Percentiles rank a stretch among this genome's conserved stretches.
These are phyloP conservation scores for Syngnathus scovelli DNA, from an alignment of 2,113 vertebrate species.

Conservation along the genomic window DNA sequence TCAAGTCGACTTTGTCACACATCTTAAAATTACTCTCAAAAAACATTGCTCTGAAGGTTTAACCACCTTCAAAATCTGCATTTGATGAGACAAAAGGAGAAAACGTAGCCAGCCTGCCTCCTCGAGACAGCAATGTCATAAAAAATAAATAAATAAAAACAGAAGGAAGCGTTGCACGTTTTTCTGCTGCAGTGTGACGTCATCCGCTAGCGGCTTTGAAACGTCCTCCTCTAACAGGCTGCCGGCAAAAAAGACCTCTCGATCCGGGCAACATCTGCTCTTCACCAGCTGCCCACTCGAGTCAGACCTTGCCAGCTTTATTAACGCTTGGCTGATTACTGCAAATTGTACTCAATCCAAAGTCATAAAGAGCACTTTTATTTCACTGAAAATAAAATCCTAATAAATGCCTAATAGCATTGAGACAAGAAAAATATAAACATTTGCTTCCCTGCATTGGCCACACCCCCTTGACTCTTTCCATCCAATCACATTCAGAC, in stretches of 20 bases:
- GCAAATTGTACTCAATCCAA: conserved; percentile 7
- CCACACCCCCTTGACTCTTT: too few relatives aligned
- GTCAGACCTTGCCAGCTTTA: conserved; percentile 3
- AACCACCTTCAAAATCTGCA: conserved; percentile 17
- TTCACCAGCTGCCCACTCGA: conserved; percentile 36
- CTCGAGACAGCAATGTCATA: background rate
- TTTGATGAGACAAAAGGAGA: conserved; percentile 2
- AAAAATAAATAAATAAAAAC: conserved; percentile 2
- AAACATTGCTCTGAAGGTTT: conserved; percentile 25
- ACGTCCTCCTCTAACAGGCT: conserved; percentile 51
- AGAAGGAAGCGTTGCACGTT: conserved; percentile 1
- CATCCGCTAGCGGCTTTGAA: conserved; percentile 35
- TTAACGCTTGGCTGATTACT: conserved; percentile 18
- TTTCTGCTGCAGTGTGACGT: conserved; percentile 27
- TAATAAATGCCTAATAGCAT: background rate
- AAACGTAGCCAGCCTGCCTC: conserved; percentile 5
- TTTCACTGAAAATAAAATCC: background rate
- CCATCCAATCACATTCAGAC: too few relatives aligned
- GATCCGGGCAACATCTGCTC: conserved; percentile 52
- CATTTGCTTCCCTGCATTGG: too few relatives aligned
- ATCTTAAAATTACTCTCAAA: conserved; percentile 21
- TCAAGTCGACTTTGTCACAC: conserved; percentile 22
- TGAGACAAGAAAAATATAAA: too few relatives aligned
- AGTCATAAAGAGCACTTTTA: background rate
- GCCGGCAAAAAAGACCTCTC: conserved; percentile 41